Conservation (phyloP, 2,797 vertebrate genomes). For the Acropternis orthonyx region DNA sequence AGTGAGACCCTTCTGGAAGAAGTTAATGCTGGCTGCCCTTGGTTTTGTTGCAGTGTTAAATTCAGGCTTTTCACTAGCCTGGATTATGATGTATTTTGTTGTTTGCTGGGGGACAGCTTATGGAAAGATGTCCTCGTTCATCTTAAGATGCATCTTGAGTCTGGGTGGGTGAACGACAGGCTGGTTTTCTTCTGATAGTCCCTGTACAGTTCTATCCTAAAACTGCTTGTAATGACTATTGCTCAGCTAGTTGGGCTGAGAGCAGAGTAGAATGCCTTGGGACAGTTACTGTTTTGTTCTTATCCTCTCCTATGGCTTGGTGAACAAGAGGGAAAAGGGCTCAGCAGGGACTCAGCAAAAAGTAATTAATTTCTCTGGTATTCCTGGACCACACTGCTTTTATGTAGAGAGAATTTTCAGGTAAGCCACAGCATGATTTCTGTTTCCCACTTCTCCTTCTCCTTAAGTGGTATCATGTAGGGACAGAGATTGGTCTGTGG, state of each 20-base stretch:
- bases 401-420: not conserved
- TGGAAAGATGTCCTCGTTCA: not conserved
- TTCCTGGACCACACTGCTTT: not conserved
- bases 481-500: not conserved
- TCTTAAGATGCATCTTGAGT: not conserved
- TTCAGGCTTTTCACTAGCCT: not conserved
- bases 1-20: not conserved
- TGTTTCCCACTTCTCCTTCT: not conserved
- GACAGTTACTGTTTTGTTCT: not conserved
- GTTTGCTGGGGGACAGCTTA: not conserved
- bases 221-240: not conserved
- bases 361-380: not conserved
- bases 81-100: slow-evolving; percentile 10
- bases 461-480: not conserved
- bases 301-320: not conserved
- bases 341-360: not conserved
- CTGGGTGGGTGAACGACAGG: not conserved
- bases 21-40: not conserved
- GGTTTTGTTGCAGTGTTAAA: not conserved
- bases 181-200: not conserved
- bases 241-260: not conserved
- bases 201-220: not conserved
- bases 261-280: not conserved
- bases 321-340: not conserved
- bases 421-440: not conserved